Conservation (phyloP, 2,797 vertebrate species). For the Channa striata region DNA sequence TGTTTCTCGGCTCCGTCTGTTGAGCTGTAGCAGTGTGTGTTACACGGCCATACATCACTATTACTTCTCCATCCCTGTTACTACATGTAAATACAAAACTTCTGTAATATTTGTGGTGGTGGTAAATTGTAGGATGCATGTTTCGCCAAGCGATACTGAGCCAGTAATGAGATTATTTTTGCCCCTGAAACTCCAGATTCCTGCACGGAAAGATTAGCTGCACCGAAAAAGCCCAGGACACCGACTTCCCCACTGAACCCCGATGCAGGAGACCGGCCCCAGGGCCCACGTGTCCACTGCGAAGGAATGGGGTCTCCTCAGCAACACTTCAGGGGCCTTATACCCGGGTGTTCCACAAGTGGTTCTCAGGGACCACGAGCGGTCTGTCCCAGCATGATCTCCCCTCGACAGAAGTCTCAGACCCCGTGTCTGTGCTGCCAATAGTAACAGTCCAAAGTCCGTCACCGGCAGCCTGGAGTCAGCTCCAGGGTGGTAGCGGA, state of each 20-base stretch:
- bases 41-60: background rate
- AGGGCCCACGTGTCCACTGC: constrained; percentile 79
- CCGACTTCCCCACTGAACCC: constrained; percentile 75
- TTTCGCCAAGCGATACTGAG: background rate
- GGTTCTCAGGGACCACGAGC: constrained; percentile 42
- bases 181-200: background rate
- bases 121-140: background rate
- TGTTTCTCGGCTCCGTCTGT: background rate
- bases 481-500: constrained; percentile 72
- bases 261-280: constrained; percentile 75
- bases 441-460: constrained; percentile 76
- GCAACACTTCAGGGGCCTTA: constrained; percentile 77
- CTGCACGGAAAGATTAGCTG: background rate
- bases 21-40: background rate
- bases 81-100: background rate
- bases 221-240: constrained; percentile 11
- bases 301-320: constrained; percentile 58
- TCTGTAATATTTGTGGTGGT: background rate
- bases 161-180: background rate
- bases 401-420: background rate
- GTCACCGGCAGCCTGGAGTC: constrained; percentile 78
- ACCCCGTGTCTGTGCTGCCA: constrained; percentile 10
- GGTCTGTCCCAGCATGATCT: constrained; percentile 17
- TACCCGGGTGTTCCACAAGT: constrained; percentile 74
- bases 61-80: background rate